phyloP scores from a whole-genome alignment of 2,888 invertebrate species.

The Cheilosia urbana region DNA sequence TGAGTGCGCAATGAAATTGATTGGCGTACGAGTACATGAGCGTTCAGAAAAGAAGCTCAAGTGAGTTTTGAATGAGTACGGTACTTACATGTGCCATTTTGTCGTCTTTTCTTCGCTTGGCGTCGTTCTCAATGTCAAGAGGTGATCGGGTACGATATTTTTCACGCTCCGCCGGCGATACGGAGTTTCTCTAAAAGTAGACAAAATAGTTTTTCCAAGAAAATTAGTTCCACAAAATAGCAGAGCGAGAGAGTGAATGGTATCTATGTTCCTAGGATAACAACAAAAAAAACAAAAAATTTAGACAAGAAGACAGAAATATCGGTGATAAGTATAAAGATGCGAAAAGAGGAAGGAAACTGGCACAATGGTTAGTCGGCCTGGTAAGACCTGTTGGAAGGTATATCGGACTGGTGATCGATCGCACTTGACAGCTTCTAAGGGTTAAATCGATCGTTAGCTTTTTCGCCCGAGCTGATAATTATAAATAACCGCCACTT shows the following conservation, averaged over 20 bases:
- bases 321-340: no score
- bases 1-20: constrained; percentile 36
- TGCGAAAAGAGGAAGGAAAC: no score
- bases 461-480: no score
- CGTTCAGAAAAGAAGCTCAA: constrained; percentile 12
- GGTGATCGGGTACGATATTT: constrained; percentile 93
- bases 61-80: constrained; percentile 19
- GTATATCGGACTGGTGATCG: no score
- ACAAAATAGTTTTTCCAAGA: constrained; percentile 28
- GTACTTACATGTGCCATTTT: constrained; percentile 92
- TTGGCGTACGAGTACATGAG: constrained; percentile 27
- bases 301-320: no score
- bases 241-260: no score
- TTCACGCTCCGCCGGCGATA: constrained; percentile 92
- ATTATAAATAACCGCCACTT: no score
- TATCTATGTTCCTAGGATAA: no score
- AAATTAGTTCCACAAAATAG: constrained; percentile 43
- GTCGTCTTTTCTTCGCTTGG: constrained; percentile 93
- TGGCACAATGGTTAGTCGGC: no score
- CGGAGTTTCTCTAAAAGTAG: constrained; percentile 88
- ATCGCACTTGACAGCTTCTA: no score
- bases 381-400: no score
- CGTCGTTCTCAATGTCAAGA: constrained; percentile 89
- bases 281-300: neutral
- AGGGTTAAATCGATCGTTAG: no score